Conservation (phyloP, 1,140 invertebrate species). For the Leptopilina boulardi region DNA sequence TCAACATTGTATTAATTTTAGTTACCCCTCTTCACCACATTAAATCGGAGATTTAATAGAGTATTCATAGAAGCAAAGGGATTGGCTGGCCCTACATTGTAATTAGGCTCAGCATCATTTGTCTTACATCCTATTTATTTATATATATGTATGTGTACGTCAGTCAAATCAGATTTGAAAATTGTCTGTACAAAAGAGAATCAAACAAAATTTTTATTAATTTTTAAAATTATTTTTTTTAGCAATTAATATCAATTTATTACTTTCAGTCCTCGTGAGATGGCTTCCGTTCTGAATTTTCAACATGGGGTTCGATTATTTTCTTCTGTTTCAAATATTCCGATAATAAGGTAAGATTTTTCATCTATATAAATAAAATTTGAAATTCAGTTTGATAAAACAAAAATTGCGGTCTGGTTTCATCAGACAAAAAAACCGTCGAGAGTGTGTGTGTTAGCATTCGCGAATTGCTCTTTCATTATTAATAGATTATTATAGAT, state of each 20-base stretch:
- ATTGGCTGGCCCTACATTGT: background rate
- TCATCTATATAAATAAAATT: too few species aligned
- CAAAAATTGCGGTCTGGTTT: background rate
- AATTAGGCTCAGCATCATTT: background rate
- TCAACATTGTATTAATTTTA: conserved; percentile 72
- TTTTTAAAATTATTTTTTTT: too few species aligned
- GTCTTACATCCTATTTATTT: background rate
- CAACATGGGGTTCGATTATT: too few species aligned
- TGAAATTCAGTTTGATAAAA: background rate
- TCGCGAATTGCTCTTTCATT: conserved; percentile 57
- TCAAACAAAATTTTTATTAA: too few species aligned
- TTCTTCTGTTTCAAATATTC: too few species aligned
- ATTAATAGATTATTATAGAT: conserved; percentile 54
- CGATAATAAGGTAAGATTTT: too few species aligned
- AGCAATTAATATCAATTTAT: too few species aligned
- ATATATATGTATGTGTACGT: background rate
- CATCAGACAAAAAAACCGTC: background rate
- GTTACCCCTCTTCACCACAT: conserved; percentile 49
- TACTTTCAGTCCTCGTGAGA: too few species aligned
- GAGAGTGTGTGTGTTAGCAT: conserved; percentile 32
- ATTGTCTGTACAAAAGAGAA: too few species aligned
- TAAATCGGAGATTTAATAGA: conserved; percentile 49
- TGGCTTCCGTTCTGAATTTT: too few species aligned
- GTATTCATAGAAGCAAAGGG: conserved; percentile 60
- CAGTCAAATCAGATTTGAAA: conserved; percentile 15